These are phyloP conservation scores for Podabrus alpinus DNA, from an alignment of 2,888 invertebrate species.

Conservation along the genomic window DNA sequence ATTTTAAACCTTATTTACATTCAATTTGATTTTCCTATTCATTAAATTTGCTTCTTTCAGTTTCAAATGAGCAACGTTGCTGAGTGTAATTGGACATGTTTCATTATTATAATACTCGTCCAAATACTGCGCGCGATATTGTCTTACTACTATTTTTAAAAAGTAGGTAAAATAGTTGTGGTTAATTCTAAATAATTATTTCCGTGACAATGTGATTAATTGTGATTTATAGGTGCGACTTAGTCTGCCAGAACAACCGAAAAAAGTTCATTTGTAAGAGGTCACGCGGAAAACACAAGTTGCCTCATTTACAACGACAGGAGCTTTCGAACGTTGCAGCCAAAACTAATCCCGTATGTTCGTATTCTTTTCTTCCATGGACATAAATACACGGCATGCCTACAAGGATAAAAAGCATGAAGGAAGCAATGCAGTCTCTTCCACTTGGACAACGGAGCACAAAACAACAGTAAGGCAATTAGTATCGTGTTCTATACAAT, in stretches of 20 bases:
- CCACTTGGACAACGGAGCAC: constrained; percentile 51
- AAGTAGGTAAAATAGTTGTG: constrained; percentile 21
- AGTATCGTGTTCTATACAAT: constrained; percentile 56
- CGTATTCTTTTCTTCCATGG: constrained; percentile 52
- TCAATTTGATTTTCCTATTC: not conserved
- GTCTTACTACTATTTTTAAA: constrained; percentile 5
- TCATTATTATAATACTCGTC: not conserved
- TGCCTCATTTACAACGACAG: constrained; percentile 54
- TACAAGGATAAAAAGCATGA: constrained; percentile 40
- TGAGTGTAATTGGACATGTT: not conserved
- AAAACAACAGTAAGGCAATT: constrained; percentile 55
- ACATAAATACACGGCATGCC: constrained; percentile 52
- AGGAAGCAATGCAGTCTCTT: constrained; percentile 43
- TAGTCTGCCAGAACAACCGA: constrained; percentile 41
- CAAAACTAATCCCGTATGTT: constrained; percentile 52
- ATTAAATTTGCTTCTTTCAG: not conserved
- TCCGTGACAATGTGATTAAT: constrained; percentile 42
- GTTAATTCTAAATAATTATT: constrained; percentile 30
- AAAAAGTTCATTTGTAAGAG: constrained; percentile 56
- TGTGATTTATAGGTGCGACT: constrained; percentile 46
- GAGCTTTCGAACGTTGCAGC: constrained; percentile 50
- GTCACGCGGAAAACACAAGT: constrained; percentile 54
- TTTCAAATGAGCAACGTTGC: not conserved
- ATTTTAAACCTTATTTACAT: not conserved
- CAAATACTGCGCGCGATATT: not conserved